A percentile compares a stretch with the other conserved stretches of the same genome.
Evolutionary conservation across 2,888 invertebrate genomes (phyloP).

Genomic region (Drosophila affinis): DNA sequence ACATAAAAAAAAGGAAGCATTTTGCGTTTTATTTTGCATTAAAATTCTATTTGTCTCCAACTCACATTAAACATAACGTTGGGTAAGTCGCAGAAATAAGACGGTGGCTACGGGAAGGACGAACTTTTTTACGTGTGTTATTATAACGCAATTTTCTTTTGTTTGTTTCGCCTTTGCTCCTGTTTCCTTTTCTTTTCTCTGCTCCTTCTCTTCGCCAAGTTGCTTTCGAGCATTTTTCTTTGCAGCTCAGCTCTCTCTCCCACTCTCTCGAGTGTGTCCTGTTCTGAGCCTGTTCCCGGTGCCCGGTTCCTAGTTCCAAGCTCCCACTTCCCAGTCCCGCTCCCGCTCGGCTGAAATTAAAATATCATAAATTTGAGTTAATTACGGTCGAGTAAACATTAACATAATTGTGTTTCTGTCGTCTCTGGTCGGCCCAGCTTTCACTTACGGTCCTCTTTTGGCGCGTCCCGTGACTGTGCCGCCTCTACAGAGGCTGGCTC

Average conservation of each 20-base stretch:
- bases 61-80: constrained; percentile 26
- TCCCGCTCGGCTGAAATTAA: constrained; percentile 66
- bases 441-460: not conserved
- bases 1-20: constrained; percentile 28
- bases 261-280: constrained; percentile 57
- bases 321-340: not conserved
- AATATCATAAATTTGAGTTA: constrained; percentile 80
- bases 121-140: constrained; percentile 68
- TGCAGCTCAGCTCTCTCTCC: not conserved
- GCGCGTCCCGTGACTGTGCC: not conserved
- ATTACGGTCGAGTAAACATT: constrained; percentile 79
- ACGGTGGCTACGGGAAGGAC: not conserved
- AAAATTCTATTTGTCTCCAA: constrained; percentile 72
- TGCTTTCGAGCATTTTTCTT: no score
- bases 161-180: constrained; percentile 22
- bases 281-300: not conserved
- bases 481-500: constrained; percentile 17
- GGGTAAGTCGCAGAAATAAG: not conserved
- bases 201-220: not conserved
- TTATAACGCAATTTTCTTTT: constrained; percentile 71
- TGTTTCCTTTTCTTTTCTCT: constrained; percentile 3
- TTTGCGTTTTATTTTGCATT: constrained; percentile 55
- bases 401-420: constrained; percentile 72
- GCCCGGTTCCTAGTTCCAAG: no score
- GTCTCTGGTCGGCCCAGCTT: constrained; percentile 7